Percentiles rank a stretch among this genome's conserved stretches.
Evolutionary conservation across 2,888 invertebrate species (phyloP).

Genomic region (Hecatera dysodea): DNA sequence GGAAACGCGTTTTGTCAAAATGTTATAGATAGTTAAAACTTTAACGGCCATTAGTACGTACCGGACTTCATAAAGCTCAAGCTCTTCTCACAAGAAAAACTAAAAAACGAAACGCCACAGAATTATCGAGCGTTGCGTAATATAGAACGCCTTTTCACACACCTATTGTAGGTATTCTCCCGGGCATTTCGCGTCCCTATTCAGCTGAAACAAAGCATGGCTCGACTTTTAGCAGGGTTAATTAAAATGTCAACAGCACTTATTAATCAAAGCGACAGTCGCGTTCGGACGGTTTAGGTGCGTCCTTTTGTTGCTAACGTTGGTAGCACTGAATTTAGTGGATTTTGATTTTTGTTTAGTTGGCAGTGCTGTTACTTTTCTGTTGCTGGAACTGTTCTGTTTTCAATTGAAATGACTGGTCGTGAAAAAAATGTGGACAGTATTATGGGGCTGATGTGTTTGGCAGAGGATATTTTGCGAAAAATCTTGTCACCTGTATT

Average conservation of each 20-base stretch:
- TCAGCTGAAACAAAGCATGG: slow-evolving; percentile 81
- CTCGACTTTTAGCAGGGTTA: slow-evolving; percentile 87
- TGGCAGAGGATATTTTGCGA: neutral
- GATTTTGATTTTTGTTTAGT: slow-evolving; percentile 35
- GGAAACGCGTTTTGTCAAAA: neutral
- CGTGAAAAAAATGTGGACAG: neutral
- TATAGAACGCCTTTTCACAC: slow-evolving; percentile 67
- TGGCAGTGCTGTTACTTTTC: slow-evolving; percentile 15
- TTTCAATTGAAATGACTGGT: slow-evolving; percentile 23
- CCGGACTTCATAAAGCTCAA: too few species aligned
- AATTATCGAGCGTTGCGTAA: slow-evolving; percentile 49
- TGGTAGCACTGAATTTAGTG: slow-evolving; percentile 40
- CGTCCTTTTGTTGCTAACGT: slow-evolving; percentile 59
- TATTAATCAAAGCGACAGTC: slow-evolving; percentile 85
- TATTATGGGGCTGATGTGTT: neutral
- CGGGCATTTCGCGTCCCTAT: slow-evolving; percentile 78
- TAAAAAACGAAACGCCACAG: slow-evolving; percentile 17
- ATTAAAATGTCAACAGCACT: slow-evolving; percentile 89
- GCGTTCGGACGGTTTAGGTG: slow-evolving; percentile 66
- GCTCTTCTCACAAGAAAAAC: neutral
- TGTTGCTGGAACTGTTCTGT: slow-evolving; percentile 10
- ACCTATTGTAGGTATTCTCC: slow-evolving; percentile 54
- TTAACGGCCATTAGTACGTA: neutral
- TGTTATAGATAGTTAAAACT: neutral
- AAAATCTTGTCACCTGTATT: neutral